Conservation (phyloP, 2,888 invertebrate species). For the Dascillus cervinus region DNA sequence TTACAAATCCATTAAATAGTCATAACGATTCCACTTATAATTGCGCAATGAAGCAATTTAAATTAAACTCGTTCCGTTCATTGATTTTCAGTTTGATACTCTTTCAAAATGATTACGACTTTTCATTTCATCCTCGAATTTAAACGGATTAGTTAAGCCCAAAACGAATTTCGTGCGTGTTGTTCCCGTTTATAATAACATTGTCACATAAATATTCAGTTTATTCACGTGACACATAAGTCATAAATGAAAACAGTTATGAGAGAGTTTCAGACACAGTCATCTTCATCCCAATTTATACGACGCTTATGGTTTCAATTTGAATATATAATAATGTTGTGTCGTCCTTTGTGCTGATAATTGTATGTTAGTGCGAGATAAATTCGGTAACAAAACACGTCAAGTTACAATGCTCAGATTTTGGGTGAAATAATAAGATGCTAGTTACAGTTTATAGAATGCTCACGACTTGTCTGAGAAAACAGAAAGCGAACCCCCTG, state of each 20-base stretch:
- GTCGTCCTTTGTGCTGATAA: conserved; percentile 37
- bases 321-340: conserved; percentile 36
- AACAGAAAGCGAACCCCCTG: conserved; percentile 30
- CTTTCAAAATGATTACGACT: too few species aligned
- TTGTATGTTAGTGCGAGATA: conserved; percentile 38
- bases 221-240: conserved; percentile 28
- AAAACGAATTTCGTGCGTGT: too few species aligned
- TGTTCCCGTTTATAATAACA: conserved; percentile 15
- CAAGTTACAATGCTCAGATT: conserved; percentile 30
- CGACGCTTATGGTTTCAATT: conserved; percentile 32
- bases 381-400: conserved; percentile 37
- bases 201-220: conserved; percentile 18
- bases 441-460: conserved; percentile 25
- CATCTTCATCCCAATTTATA: conserved; percentile 30
- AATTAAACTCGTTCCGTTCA: too few species aligned
- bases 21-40: too few species aligned
- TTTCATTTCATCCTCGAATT: too few species aligned
- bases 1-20: too few species aligned
- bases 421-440: conserved; percentile 28
- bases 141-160: too few species aligned
- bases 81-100: too few species aligned
- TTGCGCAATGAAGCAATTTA: too few species aligned
- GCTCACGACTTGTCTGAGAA: conserved; percentile 36
- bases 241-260: too few species aligned
- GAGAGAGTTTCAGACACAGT: conserved; percentile 31